Percentiles rank a stretch among this genome's conserved stretches.
Evolutionary conservation across 1,140 invertebrate species (phyloP).

Genomic region (Cotesia typhae): DNA sequence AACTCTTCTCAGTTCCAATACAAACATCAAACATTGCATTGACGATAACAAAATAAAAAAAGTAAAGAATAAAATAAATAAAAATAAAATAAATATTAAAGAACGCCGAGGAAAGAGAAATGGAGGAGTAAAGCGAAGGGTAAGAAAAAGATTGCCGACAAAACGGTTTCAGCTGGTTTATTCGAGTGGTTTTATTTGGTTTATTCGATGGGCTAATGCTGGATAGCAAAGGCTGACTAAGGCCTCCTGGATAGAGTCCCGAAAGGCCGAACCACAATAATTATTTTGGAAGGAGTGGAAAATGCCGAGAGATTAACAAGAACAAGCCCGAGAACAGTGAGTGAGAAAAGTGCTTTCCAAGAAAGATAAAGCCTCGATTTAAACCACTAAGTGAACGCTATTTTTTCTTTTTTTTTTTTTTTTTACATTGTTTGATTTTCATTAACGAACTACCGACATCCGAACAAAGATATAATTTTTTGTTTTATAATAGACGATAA

Average conservation of each 20-base stretch:
- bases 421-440: constrained; percentile 65
- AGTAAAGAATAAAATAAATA: not conserved
- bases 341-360: not conserved
- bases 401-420: constrained; percentile 43
- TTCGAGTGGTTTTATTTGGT: constrained; percentile 29
- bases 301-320: not conserved
- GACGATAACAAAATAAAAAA: constrained; percentile 34
- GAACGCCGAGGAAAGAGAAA: constrained; percentile 12
- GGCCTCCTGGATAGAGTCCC: constrained; percentile 49
- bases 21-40: constrained; percentile 40
- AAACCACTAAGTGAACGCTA: constrained; percentile 54
- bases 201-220: constrained; percentile 36
- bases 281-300: constrained; percentile 25
- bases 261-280: constrained; percentile 12
- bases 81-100: constrained; percentile 8
- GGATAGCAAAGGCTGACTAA: constrained; percentile 52
- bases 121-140: constrained; percentile 12
- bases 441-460: constrained; percentile 59
- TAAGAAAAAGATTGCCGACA: constrained; percentile 27
- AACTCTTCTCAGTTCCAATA: constrained; percentile 33
- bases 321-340: no score
- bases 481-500: not conserved
- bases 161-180: not conserved
- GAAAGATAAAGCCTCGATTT: constrained; percentile 25
- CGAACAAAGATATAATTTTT: not conserved